Evolutionary conservation across 2,888 invertebrate species (phyloP), one percentile per base, ranked within the genome.

Genomic region (Tholera decimalis): DNA sequence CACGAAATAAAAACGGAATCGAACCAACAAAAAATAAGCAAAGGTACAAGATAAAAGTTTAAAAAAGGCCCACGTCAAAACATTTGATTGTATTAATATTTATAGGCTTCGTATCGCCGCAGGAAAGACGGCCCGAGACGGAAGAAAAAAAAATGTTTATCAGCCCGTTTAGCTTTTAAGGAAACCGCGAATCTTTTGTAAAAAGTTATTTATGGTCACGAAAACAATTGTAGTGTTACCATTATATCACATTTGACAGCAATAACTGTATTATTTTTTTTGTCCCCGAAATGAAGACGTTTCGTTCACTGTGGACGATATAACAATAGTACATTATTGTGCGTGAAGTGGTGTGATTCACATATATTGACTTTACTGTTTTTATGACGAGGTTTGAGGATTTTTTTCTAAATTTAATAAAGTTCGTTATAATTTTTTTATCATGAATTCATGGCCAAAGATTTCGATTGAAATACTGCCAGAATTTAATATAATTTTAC

Each of bases 11-110:
- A 94, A 95, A 92, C 91, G 90, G 88, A 92, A 93, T 92, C 94
- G 92, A 92, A 89, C 89, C 85, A 83, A 92, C 90, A 94, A 94
- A 93, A 92, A 94, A 93, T 90, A 92, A 93, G 92, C 93, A 88
- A 93, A 93, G 94, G 91, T 89, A 92, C 89, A 91, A 94, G 94
- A 94, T 93, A 93, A 95, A 92, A 93, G 92, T 89, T 94, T 95
- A 93, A 95, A 95, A 93, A 95, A 94, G 92, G 93, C 88, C 87
- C 92, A 95, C 93, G 96, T 96, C 95, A 95, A 95, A 95, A 95
- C 95, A 95, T 95, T 96, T 95, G 95, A 95, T 95, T 95, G 95
- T 95, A 94, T 95, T 95, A 95, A 95, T 95, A 95, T 95, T 95
- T 95, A 95, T 95, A 93, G 95, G 90, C 87, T 82, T 87, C 85